Percentiles rank a stretch among this genome's conserved stretches.
Evolutionary conservation across 2,113 vertebrate species (phyloP).

Genomic region (Cheirogaleus medius): DNA sequence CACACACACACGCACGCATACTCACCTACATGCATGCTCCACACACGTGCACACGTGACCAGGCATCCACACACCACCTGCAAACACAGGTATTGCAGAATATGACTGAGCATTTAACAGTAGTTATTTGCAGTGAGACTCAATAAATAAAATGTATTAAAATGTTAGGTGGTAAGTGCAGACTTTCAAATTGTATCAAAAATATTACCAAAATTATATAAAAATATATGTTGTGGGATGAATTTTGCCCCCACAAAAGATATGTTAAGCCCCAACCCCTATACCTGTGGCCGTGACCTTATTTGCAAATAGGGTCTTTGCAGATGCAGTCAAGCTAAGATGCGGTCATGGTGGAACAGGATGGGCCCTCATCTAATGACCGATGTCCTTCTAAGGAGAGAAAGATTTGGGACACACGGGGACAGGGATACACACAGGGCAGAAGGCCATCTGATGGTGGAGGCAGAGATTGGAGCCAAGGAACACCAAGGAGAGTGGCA

Average conservation of each 20-base stretch:
- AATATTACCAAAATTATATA: neutral
- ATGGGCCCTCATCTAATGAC: neutral
- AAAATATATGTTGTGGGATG: neutral
- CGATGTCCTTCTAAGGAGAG: neutral
- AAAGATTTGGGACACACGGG: neutral
- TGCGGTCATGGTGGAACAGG: too few species aligned
- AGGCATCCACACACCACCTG: neutral
- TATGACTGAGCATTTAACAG: neutral
- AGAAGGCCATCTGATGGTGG: neutral
- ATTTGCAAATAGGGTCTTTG: neutral
- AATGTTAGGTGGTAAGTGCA: neutral
- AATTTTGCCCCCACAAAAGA: neutral
- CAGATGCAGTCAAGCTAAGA: neutral
- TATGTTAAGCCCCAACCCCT: neutral
- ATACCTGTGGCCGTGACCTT: neutral
- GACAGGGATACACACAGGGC: too few species aligned
- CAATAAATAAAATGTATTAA: neutral
- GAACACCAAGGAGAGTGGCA: neutral
- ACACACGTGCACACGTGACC: neutral
- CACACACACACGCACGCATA: too few species aligned
- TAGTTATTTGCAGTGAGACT: neutral
- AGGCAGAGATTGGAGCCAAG: neutral
- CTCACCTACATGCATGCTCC: neutral
- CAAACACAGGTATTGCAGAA: neutral
- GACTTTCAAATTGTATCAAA: neutral